Percentiles rank a stretch among this genome's conserved stretches.
Evolutionary conservation across 2,113 vertebrate genomes (phyloP).

Genomic region (Pangasianodon gigas): DNA sequence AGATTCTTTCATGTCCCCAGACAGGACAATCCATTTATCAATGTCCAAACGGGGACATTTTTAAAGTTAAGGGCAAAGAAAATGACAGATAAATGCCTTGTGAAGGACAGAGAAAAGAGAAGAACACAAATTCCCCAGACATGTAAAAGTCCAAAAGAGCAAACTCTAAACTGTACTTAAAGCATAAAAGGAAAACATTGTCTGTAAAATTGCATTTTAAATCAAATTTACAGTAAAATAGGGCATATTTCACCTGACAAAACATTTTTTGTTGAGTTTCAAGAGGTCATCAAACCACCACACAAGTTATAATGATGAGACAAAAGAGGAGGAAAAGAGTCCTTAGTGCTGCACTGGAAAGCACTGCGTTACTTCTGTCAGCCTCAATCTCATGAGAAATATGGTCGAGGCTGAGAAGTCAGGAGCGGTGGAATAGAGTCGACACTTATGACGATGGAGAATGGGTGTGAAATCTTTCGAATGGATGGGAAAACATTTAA

Average conservation of each 20-base stretch:
- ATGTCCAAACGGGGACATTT: conserved; percentile 54
- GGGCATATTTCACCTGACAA: neutral
- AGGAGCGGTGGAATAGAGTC: neutral
- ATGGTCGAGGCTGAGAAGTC: neutral
- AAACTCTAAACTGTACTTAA: neutral
- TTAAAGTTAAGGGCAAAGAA: conserved; percentile 33
- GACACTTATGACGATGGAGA: neutral
- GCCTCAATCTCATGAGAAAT: neutral
- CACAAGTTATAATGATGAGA: neutral
- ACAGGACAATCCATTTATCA: conserved; percentile 62
- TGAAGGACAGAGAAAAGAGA: neutral
- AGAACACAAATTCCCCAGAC: neutral
- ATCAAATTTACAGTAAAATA: neutral
- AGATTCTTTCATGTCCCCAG: conserved; percentile 62
- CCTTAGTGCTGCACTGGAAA: neutral
- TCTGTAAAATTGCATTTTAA: neutral
- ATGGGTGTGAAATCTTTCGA: neutral
- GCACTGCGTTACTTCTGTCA: neutral
- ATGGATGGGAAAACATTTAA: neutral
- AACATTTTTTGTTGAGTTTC: neutral
- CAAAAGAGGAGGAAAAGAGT: neutral
- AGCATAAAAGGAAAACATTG: neutral
- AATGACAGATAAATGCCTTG: conserved; percentile 20
- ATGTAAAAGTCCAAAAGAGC: neutral
- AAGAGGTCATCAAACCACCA: neutral